A percentile compares a stretch with the other conserved stretches of the same genome.
Evolutionary conservation across 2,113 vertebrate genomes (phyloP).

Genomic region (Hipposideros armiger): DNA sequence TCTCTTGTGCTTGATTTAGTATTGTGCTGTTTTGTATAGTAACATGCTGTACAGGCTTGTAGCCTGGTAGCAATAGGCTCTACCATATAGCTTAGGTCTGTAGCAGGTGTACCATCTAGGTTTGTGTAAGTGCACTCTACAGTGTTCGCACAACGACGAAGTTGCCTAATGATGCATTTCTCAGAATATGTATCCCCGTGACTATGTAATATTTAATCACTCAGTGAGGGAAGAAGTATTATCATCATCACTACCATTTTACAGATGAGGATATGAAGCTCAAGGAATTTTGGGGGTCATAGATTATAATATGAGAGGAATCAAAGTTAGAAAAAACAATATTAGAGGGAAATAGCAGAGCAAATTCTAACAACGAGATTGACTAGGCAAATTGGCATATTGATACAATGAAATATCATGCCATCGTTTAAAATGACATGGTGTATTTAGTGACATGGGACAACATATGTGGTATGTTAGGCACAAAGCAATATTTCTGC

Average conservation of each 20-base stretch:
- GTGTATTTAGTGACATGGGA: neutral
- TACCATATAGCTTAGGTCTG: neutral
- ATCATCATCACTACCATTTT: neutral
- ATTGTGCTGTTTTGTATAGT: neutral
- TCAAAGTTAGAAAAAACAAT: neutral
- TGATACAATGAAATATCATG: neutral
- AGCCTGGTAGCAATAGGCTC: neutral
- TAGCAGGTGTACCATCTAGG: too few relatives aligned
- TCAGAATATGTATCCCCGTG: neutral
- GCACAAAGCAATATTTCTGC: neutral
- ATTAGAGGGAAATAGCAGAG: neutral
- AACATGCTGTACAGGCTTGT: neutral
- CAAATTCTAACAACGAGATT: neutral
- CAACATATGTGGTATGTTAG: neutral
- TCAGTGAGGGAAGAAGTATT: neutral
- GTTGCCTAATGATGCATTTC: neutral
- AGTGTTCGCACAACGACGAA: neutral
- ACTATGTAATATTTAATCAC: neutral
- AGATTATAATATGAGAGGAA: constrained; percentile 1
- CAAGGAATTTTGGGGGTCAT: neutral
- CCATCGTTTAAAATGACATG: neutral
- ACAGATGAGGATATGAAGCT: neutral
- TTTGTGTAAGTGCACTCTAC: neutral
- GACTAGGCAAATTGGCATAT: neutral
- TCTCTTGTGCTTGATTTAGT: neutral